Percentiles rank a stretch among this genome's conserved stretches.
phyloP scores from a whole-genome alignment of 2,888 invertebrate genomes.

The Kuschelorhynchus macadamiae region DNA sequence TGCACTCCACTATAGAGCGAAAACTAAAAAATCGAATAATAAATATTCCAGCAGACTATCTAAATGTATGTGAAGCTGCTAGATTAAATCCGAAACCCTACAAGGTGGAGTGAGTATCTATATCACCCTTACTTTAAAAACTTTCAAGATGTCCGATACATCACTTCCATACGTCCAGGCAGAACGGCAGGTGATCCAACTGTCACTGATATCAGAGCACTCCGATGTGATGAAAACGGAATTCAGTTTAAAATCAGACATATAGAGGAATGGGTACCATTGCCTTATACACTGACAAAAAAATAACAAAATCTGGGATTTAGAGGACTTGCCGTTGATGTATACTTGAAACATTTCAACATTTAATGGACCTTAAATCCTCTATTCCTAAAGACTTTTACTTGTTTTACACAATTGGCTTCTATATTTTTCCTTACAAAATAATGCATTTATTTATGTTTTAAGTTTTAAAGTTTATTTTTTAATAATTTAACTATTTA shows the following conservation, averaged over 20 bases:
- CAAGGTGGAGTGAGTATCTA: constrained; percentile 2
- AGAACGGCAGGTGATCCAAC: no score
- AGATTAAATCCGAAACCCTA: no score
- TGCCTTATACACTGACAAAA: constrained; percentile 6
- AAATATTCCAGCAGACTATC: constrained; percentile 8
- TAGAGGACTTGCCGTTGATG: constrained; percentile 13
- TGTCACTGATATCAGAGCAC: constrained; percentile 2
- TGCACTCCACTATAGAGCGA: background rate
- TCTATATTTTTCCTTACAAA: no score
- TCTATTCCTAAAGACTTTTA: constrained; percentile 16
- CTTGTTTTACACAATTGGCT: constrained; percentile 5
- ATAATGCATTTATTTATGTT: no score
- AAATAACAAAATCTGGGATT: background rate
- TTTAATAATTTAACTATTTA: no score
- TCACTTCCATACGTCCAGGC: no score
- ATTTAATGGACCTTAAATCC: constrained; percentile 17
- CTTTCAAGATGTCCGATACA: no score
- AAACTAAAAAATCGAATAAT: constrained; percentile 22
- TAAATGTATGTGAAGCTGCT: constrained; percentile 19
- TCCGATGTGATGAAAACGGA: background rate
- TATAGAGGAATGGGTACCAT: constrained; percentile 1
- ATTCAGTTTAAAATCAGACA: constrained; percentile 3
- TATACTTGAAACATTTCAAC: constrained; percentile 12
- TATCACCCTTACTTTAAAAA: background rate
- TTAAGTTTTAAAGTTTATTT: no score